phyloP scores from a whole-genome alignment of 1,140 invertebrate species.

The Trinorchestia longiramus region DNA sequence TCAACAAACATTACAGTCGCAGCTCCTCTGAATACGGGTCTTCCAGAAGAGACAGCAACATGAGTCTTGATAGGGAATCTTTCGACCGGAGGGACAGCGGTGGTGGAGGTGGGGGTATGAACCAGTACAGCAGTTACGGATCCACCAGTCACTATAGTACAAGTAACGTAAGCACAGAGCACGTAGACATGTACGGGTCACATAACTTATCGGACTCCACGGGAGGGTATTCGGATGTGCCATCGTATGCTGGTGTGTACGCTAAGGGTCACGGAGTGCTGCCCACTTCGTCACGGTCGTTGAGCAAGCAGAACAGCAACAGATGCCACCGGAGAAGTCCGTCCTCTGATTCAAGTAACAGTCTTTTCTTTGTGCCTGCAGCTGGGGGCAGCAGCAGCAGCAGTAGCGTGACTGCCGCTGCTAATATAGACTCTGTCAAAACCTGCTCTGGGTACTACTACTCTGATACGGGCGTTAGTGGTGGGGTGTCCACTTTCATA shows the following conservation, averaged over 20 bases:
- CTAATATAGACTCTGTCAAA: constrained; percentile 52
- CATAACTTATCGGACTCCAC: constrained; percentile 59
- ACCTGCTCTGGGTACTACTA: constrained; percentile 18
- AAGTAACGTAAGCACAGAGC: constrained; percentile 21
- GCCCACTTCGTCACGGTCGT: background rate
- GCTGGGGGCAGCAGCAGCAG: background rate
- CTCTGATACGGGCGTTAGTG: constrained; percentile 13
- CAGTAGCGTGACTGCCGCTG: constrained; percentile 47
- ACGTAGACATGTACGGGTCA: constrained; percentile 15
- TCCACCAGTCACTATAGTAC: constrained; percentile 26
- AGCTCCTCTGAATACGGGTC: constrained; percentile 13
- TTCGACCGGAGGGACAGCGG: constrained; percentile 24
- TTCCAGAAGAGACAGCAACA: constrained; percentile 20
- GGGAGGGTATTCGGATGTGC: constrained; percentile 58
- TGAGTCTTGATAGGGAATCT: constrained; percentile 28
- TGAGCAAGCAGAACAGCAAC: constrained; percentile 26
- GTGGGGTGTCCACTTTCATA: constrained; percentile 33
- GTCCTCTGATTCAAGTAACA: constrained; percentile 66
- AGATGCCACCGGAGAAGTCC: constrained; percentile 63
- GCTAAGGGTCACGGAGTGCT: constrained; percentile 57
- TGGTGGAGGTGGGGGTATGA: background rate
- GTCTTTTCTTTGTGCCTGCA: constrained; percentile 59
- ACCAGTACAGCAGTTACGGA: background rate
- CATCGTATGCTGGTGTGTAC: constrained; percentile 59
- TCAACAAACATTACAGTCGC: constrained; percentile 31